Base-by-base conservation (phyloP, 2,113 vertebrate species). In the Dromiciops gliroides region DNA sequence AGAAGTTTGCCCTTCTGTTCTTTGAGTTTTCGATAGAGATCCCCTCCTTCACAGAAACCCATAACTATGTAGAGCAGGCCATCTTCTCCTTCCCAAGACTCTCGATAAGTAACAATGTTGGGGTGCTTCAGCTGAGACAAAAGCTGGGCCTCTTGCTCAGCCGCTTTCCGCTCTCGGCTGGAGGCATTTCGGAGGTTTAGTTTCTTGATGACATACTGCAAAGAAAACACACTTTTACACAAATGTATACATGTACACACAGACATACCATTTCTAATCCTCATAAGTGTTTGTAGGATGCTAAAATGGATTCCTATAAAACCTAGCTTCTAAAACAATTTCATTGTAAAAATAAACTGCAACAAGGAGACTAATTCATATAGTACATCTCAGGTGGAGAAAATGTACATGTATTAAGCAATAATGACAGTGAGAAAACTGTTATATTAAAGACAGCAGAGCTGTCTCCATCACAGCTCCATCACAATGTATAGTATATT, bases 31-130 rank as follows among this genome's bases (percentile, higher is more conserved):
- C 99, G 99, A 97, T 99, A 99, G 24, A 99, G 99, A 94, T 99
- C 99, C 31, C 99, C 99, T 50, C 99, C 99, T 98, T 99, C 99
- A 0, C 99, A 99, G 99, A 99, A 99, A 94, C 99, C 99, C 99
- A 99, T 99, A 89, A 99, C 99, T 1, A 99, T 99, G 93, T 99
- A 99, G 0, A 99, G 98, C 49, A 99, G 98, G 93, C 99, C 99
- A 67, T 99, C 99, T 0, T 98, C 98, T 48, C 99, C 99, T 96
- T 99, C 99, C 99, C 99, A 99, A 0, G 99, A 99, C 98, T 99
- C 99, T 91, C 99, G 98, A 98, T 99, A 99, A 37, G 99, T 99
- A 96, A 99, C 99, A 3, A 99, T 99, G 98, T 99, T 99, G 8
- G 99, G 99, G 95, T 99, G 99, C 53, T 99, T 99, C 95, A 99